Evolutionary conservation across 2,113 vertebrate species (phyloP).

Genomic region (human (Homo sapiens)): DNA sequence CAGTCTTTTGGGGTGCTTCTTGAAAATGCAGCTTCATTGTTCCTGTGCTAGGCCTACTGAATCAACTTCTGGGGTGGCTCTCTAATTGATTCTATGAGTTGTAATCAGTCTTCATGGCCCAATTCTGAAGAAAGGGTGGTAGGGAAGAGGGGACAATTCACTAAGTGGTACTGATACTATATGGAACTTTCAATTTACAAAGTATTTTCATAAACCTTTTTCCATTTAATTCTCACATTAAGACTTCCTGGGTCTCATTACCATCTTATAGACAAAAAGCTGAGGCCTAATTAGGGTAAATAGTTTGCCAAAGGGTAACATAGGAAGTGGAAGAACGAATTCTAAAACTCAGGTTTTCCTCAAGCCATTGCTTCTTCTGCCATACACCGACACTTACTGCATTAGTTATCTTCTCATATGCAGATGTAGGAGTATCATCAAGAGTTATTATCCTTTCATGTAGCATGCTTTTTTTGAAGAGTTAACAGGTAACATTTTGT

Average conservation of each 20-base stretch:
- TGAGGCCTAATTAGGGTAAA: not conserved
- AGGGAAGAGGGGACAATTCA: not conserved
- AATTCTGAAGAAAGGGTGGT: not conserved
- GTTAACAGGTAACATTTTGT: not conserved
- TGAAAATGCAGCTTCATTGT: not conserved
- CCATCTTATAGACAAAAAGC: not conserved
- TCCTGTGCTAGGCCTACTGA: not conserved
- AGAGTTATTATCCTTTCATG: not conserved
- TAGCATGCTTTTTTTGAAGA: not conserved
- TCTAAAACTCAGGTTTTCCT: not conserved
- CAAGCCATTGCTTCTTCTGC: not conserved
- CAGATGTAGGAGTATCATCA: not conserved
- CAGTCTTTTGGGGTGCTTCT: not conserved
- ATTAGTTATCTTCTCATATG: not conserved
- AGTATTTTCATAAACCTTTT: not conserved
- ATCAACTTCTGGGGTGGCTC: not conserved
- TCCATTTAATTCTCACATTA: constrained; percentile 1
- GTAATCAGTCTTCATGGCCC: not conserved
- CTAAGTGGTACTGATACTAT: not conserved
- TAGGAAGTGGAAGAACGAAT: not conserved
- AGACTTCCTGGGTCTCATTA: not conserved
- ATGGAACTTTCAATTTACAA: not conserved
- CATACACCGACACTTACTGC: not conserved
- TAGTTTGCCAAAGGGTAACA: not conserved
- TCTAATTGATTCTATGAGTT: not conserved